Evolutionary conservation across 1,140 invertebrate species (phyloP).

Genomic region (Monochamus saltuarius): DNA sequence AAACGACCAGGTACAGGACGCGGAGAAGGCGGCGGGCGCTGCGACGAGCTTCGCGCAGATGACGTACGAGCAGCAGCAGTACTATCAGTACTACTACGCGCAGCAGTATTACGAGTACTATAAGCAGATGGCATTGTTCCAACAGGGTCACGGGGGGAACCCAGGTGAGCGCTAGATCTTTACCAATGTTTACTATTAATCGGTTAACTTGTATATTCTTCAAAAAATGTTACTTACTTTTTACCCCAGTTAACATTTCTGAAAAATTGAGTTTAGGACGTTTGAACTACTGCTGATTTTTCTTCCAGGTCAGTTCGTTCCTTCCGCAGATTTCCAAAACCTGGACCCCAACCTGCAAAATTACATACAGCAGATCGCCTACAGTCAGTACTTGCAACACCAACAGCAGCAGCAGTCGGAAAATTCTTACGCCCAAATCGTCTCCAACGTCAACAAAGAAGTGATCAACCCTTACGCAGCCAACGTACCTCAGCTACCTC

Average conservation of each 20-base stretch:
- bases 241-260: too few relatives aligned
- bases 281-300: constrained; percentile 5
- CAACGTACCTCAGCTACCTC: constrained; percentile 25
- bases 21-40: constrained; percentile 15
- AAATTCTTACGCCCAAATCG: constrained; percentile 48
- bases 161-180: too few relatives aligned
- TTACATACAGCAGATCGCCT: constrained; percentile 45
- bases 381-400: constrained; percentile 44
- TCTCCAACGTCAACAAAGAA: constrained; percentile 43
- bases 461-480: constrained; percentile 28
- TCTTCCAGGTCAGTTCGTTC: constrained; percentile 18
- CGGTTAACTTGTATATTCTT: too few relatives aligned
- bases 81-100: constrained; percentile 47
- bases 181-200: too few relatives aligned
- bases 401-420: constrained; percentile 30
- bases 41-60: constrained; percentile 23
- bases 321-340: constrained; percentile 29
- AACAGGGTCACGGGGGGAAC: constrained; percentile 24
- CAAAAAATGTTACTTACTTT: too few relatives aligned
- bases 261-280: too few relatives aligned
- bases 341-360: constrained; percentile 38
- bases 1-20: constrained; percentile 54
- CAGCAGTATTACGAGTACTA: constrained; percentile 50
- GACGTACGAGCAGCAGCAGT: constrained; percentile 45
- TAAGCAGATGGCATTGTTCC: constrained; percentile 44